Conservation (phyloP, 2,888 invertebrate species). For the Ophraella communa region DNA sequence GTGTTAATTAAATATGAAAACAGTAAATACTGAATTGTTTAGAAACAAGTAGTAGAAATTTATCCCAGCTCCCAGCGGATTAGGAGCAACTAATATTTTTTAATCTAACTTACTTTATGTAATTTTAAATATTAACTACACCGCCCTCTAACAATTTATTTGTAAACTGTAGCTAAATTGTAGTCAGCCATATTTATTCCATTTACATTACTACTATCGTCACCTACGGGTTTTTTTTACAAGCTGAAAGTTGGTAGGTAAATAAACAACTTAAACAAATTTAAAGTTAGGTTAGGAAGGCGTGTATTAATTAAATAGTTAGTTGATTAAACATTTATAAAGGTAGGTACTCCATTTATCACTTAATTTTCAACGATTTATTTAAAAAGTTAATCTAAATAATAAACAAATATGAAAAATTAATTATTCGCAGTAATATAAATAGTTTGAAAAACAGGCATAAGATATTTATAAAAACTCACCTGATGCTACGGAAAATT, state of each 20-base stretch:
- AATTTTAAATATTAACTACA: neutral
- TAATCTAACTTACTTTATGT: too few species aligned
- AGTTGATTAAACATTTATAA: neutral
- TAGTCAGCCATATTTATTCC: neutral
- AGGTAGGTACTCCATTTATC: neutral
- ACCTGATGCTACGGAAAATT: neutral
- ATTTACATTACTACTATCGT: neutral
- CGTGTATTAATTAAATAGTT: neutral
- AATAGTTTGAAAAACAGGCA: neutral
- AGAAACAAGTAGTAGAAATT: too few species aligned
- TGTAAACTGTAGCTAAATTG: neutral
- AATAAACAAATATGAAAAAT: neutral
- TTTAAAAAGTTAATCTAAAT: neutral
- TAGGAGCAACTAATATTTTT: too few species aligned
- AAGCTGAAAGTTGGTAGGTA: neutral
- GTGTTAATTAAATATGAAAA: too few species aligned
- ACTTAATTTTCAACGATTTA: neutral
- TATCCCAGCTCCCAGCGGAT: too few species aligned
- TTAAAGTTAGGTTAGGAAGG: neutral
- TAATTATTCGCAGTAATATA: neutral
- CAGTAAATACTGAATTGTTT: too few species aligned
- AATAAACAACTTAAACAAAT: neutral
- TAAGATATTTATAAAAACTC: neutral
- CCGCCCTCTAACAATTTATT: neutral
- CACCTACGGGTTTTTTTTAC: neutral